A percentile compares a stretch with the other conserved stretches of the same genome.
Conservation (phyloP, 1,140 invertebrate genomes). For the Kradibia gibbosae region DNA sequence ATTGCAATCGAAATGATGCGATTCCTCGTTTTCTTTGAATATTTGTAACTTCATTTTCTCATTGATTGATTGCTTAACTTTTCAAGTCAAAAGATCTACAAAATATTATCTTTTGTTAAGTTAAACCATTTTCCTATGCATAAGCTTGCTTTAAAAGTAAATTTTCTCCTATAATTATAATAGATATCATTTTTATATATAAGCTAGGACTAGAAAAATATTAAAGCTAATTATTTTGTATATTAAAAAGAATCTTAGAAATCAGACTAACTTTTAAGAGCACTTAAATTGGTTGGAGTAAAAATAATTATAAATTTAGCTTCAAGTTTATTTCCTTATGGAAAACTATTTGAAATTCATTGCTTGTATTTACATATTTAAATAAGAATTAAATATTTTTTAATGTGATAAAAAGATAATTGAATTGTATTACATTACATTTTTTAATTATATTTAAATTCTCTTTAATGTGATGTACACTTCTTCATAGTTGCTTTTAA, state of each 20-base stretch:
- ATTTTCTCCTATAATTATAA: too few relatives aligned
- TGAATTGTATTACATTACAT: neutral
- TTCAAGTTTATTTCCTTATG: too few relatives aligned
- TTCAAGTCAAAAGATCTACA: neutral
- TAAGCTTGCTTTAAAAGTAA: neutral
- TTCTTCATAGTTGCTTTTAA: neutral
- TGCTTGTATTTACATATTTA: too few relatives aligned
- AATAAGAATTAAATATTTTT: neutral
- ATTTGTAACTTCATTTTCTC: neutral
- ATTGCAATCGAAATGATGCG: conserved; percentile 4
- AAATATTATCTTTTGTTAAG: neutral
- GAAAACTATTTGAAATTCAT: too few relatives aligned
- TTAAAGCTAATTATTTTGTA: too few relatives aligned
- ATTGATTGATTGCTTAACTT: conserved; percentile 31
- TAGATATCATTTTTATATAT: too few relatives aligned
- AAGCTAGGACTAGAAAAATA: too few relatives aligned
- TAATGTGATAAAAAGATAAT: neutral
- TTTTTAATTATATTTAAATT: neutral
- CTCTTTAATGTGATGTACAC: neutral
- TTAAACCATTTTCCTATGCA: neutral
- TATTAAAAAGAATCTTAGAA: too few relatives aligned
- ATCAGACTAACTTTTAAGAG: too few relatives aligned
- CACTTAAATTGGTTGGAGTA: too few relatives aligned
- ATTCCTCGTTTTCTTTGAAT: conserved; percentile 23
- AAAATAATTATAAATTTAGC: too few relatives aligned